Conservation (phyloP, 2,888 invertebrate species). For the Ophioninae sp. region DNA sequence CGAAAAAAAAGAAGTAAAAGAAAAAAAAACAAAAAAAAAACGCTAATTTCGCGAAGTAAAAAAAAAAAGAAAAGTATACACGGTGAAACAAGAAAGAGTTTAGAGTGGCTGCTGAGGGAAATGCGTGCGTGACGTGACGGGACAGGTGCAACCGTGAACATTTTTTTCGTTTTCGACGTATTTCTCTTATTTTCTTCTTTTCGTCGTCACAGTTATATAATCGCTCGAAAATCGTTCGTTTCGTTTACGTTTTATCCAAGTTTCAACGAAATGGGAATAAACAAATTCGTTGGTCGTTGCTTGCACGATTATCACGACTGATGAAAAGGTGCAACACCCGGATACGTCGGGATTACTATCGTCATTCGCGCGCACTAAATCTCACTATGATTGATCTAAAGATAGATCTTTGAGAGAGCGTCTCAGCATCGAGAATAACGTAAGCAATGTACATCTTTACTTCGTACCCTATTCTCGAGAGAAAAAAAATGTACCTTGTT, state of each 20-base stretch:
- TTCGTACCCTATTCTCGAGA: slow-evolving; percentile 33
- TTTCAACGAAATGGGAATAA: slow-evolving; percentile 8
- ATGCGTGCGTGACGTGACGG: slow-evolving; percentile 33
- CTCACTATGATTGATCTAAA: slow-evolving; percentile 66
- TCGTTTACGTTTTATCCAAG: background rate
- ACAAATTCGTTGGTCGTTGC: slow-evolving; percentile 11
- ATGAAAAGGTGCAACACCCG: slow-evolving; percentile 50
- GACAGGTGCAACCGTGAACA: slow-evolving; percentile 12
- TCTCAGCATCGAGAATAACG: slow-evolving; percentile 55
- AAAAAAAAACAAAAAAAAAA: background rate
- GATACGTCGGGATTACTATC: slow-evolving; percentile 57
- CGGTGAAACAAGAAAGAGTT: background rate
- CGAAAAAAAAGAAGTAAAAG: background rate
- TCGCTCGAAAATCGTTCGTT: background rate
- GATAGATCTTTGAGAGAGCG: slow-evolving; percentile 64
- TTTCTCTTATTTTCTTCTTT: background rate
- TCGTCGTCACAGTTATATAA: slow-evolving; percentile 47
- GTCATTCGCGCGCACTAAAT: slow-evolving; percentile 62
- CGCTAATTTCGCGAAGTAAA: slow-evolving; percentile 10
- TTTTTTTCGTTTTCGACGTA: background rate
- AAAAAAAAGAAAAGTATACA: background rate
- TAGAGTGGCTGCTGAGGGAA: slow-evolving; percentile 3
- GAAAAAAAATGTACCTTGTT: slow-evolving; percentile 16
- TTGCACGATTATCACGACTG: slow-evolving; percentile 32
- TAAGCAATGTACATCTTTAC: slow-evolving; percentile 40